phyloP scores from a whole-genome alignment of 2,797 vertebrate genomes.

The Chloroceryle inda region DNA sequence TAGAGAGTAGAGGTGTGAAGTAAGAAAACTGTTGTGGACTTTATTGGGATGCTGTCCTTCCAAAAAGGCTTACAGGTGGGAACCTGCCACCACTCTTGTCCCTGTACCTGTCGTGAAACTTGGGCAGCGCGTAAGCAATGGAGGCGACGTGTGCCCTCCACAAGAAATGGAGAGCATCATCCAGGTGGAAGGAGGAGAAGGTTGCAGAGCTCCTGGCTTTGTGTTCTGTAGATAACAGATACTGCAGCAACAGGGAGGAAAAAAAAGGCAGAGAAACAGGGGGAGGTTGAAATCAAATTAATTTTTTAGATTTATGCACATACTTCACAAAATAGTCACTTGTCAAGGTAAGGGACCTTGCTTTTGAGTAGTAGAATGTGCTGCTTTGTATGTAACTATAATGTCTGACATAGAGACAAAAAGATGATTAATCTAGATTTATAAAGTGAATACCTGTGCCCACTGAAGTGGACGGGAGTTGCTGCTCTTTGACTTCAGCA shows the following conservation, averaged over 20 bases:
- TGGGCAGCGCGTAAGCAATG: background rate
- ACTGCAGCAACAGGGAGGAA: slow-evolving; percentile 70
- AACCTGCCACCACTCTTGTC: background rate
- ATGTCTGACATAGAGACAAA: background rate
- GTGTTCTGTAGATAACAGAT: slow-evolving; percentile 66
- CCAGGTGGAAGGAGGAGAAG: slow-evolving; percentile 67
- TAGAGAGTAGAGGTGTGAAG: background rate
- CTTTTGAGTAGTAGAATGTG: background rate
- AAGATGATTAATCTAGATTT: background rate
- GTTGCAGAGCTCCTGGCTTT: background rate
- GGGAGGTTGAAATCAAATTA: background rate
- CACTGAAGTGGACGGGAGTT: background rate
- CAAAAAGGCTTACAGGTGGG: background rate
- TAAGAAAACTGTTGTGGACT: background rate
- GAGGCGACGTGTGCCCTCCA: slow-evolving; percentile 83
- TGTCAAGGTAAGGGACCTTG: background rate
- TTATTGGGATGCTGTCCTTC: background rate
- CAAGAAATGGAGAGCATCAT: slow-evolving; percentile 78
- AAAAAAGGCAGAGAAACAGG: background rate
- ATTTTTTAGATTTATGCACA: background rate
- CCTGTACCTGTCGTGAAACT: slow-evolving; percentile 75
- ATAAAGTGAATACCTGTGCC: background rate
- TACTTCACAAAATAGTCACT: background rate
- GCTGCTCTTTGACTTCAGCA: background rate
- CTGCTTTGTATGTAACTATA: background rate